Evolutionary conservation across 2,797 vertebrate genomes (phyloP), one percentile per base, ranked within the genome.

Genomic region (Spatula clypeata): DNA sequence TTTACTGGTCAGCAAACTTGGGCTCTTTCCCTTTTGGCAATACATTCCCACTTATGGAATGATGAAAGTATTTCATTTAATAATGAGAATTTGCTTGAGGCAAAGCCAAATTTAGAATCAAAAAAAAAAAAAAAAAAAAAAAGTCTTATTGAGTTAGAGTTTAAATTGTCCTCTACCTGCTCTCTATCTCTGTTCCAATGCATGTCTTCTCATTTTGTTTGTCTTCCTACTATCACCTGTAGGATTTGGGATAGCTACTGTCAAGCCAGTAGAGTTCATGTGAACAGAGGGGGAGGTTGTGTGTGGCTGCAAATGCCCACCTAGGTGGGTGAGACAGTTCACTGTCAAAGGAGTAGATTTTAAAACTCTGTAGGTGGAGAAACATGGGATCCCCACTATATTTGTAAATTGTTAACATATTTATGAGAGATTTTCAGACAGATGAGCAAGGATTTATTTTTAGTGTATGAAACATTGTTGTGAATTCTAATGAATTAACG

Each of bases 1-100:
- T 91, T 92, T 81, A 60, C 60, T 83, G 66, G 51, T 94, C 85
- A 88, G 70, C 51, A 57, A 80, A 57, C 47, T 70, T 82, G 79
- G 38, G 87, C 90, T 45, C 76, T 67, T 86, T 86, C 47, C 32
- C 76, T 91, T 85, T 91, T 90, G 85, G 87, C 82, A 90, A 6
- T 45, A 44, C 19, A 18, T 94, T 90, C 80, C 76, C 71, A 53
- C 45, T 93, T 90, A 73, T 8, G 44, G 90, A 94, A 91, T 76
- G 88, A 88, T 70, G 51, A 90, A 91, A 91, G 2, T 0, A 88
- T 94, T 94, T 83, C 19, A 79, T 96, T 94, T 96, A 94, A 88
- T 92, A 86, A 96, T 75, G 72, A 86, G 85, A 91, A 86, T 15
- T 95, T 38, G 31, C 73, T 79, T 84, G 79, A 93, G 66, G 62